A percentile compares a stretch with the other conserved stretches of the same genome.
Conservation (phyloP, 2,888 invertebrate species). For the Tipula vernalis region DNA sequence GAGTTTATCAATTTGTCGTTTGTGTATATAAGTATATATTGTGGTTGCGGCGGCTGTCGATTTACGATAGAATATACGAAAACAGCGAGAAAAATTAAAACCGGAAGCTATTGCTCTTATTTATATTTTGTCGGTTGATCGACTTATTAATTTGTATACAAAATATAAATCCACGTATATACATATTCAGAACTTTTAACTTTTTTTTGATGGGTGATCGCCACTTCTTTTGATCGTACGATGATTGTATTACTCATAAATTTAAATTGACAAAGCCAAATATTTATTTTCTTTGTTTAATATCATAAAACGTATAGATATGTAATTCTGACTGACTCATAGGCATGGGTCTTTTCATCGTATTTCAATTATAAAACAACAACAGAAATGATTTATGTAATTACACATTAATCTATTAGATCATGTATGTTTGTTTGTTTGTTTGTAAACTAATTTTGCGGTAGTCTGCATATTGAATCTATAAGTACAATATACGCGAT, state of each 20-base stretch:
- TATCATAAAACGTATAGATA: background rate
- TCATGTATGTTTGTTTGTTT: background rate
- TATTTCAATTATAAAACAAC: background rate
- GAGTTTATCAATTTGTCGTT: background rate
- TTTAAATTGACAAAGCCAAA: background rate
- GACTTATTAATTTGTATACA: background rate
- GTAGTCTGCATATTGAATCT: background rate
- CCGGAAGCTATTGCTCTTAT: background rate
- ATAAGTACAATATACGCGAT: background rate
- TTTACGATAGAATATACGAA: background rate
- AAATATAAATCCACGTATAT: background rate
- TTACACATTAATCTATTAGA: background rate
- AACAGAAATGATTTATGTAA: background rate
- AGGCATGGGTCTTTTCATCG: background rate
- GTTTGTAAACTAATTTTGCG: background rate
- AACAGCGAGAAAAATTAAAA: background rate
- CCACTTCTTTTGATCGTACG: background rate
- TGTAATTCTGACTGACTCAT: background rate
- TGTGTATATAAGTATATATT: background rate
- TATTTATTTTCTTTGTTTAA: background rate
- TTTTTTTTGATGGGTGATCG: background rate
- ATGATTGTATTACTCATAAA: background rate
- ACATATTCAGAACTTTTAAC: background rate
- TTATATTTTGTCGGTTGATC: background rate
- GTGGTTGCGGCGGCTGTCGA: background rate